Evolutionary conservation across 1,140 invertebrate species (phyloP).

Genomic region (Pollicipes pollicipes): DNA sequence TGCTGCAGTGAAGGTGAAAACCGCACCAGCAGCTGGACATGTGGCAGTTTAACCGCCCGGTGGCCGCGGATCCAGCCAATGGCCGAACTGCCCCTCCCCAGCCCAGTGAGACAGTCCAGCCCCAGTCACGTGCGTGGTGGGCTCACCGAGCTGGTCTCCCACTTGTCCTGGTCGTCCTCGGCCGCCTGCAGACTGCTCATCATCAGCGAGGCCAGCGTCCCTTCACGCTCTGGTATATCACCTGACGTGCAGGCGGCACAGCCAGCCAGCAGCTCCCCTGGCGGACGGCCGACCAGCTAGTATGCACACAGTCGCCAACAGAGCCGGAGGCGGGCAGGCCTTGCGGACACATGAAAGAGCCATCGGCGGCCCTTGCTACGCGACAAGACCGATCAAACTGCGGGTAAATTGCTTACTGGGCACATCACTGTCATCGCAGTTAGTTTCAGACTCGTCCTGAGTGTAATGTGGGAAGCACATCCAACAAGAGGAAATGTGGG

Average conservation of each 20-base stretch:
- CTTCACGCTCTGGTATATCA: background rate
- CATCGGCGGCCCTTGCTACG: background rate
- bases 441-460: background rate
- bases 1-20: too few species aligned
- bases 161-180: background rate
- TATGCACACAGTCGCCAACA: too few species aligned
- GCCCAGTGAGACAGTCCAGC: too few species aligned
- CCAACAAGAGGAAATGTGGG: too few species aligned
- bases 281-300: background rate
- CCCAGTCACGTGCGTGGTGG: too few species aligned
- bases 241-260: background rate
- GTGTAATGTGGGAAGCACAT: too few species aligned
- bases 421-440: background rate
- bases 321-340: background rate
- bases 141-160: background rate
- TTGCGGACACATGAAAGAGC: background rate
- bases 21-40: background rate
- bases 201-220: background rate
- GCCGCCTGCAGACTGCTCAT: background rate
- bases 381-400: too few species aligned
- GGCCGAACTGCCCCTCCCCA: too few species aligned
- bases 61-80: background rate
- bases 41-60: background rate
- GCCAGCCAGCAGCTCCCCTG: conserved; percentile 1
- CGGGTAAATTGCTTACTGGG: background rate